Conservation (phyloP, 1,140 invertebrate species). For the Holcopasites calliopsidis region DNA sequence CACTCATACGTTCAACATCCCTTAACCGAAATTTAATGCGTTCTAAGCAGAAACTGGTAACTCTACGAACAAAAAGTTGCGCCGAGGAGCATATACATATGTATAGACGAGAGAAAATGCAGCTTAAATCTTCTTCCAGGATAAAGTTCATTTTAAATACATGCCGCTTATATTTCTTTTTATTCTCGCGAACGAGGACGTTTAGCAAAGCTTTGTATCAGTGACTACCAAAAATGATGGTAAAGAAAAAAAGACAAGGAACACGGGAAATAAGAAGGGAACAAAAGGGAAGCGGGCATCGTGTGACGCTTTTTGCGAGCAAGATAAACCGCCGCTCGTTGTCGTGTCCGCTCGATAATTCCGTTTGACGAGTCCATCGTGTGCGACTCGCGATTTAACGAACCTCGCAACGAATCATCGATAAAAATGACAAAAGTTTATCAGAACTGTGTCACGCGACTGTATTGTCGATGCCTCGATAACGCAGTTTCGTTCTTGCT, state of each 20-base stretch:
- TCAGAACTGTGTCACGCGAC: constrained; percentile 46
- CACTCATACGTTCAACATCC: neutral
- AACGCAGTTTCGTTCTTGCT: constrained; percentile 47
- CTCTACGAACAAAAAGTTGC: too few species aligned
- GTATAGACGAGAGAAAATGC: neutral
- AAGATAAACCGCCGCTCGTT: constrained; percentile 17
- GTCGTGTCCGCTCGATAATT: constrained; percentile 20
- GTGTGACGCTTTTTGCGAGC: neutral
- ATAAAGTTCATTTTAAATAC: neutral
- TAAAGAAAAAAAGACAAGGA: neutral
- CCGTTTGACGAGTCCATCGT: constrained; percentile 29
- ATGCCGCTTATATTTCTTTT: neutral
- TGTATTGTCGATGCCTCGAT: constrained; percentile 47
- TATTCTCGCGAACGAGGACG: neutral
- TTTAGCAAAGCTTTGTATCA: too few species aligned
- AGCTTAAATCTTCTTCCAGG: neutral
- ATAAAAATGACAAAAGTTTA: constrained; percentile 66
- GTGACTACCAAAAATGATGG: too few species aligned
- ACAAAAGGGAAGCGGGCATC: too few species aligned
- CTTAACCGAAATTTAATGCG: neutral
- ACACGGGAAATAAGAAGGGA: neutral
- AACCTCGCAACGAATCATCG: constrained; percentile 52
- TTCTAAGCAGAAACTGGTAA: neutral
- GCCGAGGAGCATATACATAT: too few species aligned
- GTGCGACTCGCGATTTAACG: constrained; percentile 52